Base-by-base conservation (phyloP, 2,797 vertebrate genomes). In the Luscinia luscinia region DNA sequence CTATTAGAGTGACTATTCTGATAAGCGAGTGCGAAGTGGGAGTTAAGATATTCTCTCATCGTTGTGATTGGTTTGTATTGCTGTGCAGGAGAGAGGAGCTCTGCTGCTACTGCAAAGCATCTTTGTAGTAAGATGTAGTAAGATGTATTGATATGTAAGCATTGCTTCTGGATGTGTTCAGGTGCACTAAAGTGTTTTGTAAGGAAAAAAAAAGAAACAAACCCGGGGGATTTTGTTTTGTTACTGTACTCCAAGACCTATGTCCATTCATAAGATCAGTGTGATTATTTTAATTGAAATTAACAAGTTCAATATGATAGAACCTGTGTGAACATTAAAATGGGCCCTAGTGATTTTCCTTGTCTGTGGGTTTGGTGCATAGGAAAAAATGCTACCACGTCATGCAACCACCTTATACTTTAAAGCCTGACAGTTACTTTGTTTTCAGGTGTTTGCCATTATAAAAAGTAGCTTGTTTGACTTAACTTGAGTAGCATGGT, bases 21-120 rank as follows among this genome's bases (percentile, higher is more conserved):
- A 62, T 43, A 58, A 83, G 49, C 94, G 89, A 72, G 68, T 79
- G 55, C 75, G 66, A 89, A 81, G 86, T 84, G 40, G 93, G 80
- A 91, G 83, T 88, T 90, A 93, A 85, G 57, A 66, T 41, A 22
- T 94, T 80, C 72, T 91, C 46, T 90, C 73, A 64, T 51, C 52
- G 27, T n/a, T 57, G 13, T 74, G 52, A 63, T 76, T 81, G 48
- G 51, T 90, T 88, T 52, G 28, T 78, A 30, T 86, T 76, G 51
- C 59, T 54, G 2, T 69, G 48, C 48, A 82, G 32, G 21, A 38
- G 59, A 68, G 54, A n/a, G 88, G 41, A 78, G n/a, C 11, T 91
- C 34, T 61, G 87, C 20, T 66, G 16, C 62, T 81, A 68, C 38
- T 61, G 64, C 49, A 30, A 9, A 66, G 18, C 10, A 5, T 58